Base-by-base conservation (phyloP, 2,113 vertebrate species). In the Grantiella picta region DNA sequence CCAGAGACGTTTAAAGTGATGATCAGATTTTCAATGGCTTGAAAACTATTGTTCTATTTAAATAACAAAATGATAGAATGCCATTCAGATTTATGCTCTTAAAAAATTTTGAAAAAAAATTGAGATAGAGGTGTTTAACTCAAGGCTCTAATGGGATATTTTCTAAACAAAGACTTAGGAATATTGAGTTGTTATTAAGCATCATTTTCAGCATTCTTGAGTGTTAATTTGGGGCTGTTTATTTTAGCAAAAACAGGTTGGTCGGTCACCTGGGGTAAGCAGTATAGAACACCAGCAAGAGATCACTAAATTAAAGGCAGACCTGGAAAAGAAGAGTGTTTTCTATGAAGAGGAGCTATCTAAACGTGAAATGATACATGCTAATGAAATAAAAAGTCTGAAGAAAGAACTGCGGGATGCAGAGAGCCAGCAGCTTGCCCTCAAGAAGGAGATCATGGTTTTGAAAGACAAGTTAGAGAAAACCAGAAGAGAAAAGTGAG, bases 401-500 rank as follows among this genome's bases (percentile, higher is more conserved):
- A 99, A 99, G 96, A 99, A 99, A 93, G 99, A 99, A 85, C 97
- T 99, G 40, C 98, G 98, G n/a, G 99, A 99, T 45, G 98, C 98
- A 9, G 99, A 99, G 97, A 98, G 99, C 93, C 99, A 99, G 77
- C 99, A 99, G 28, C 99, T 99, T 78, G 97, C 98, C 73, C 98
- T 99, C 92, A 99, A 99, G 96, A 99, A 99, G 94, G 99, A 99
- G 96, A 99, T 99, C 89, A 98, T 99, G 97, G 96, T 99, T 97
- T 98, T 99, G 79, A 99, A 99, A 97, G 99, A 99, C 98, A 99
- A 99, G 96, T 97, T 99, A 94, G 99, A 99, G 92, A 99, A 99
- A 97, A 99, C 98, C 10, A 98, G 99, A 54, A 98, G 99, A 71
- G 99, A 99, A 97, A 99, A 99, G 99, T 99, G 96, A 97, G 97